phyloP scores from a whole-genome alignment of 2,888 invertebrate species.

The Synergus laeviventris region DNA sequence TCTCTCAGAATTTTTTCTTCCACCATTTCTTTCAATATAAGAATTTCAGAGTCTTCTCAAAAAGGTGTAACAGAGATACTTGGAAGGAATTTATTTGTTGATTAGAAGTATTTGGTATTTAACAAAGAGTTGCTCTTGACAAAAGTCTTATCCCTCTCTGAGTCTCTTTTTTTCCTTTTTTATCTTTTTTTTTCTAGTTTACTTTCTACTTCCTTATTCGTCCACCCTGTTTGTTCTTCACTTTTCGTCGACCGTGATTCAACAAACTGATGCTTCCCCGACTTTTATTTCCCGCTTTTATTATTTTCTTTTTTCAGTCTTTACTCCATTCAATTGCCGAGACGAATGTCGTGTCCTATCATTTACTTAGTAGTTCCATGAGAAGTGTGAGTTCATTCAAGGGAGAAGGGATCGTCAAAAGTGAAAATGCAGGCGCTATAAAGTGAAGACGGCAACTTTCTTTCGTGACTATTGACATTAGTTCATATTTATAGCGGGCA shows the following conservation, averaged over 20 bases:
- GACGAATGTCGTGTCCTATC: slow-evolving; percentile 2
- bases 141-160: not conserved
- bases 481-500: not conserved
- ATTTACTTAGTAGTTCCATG: not conserved
- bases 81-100: too few relatives aligned
- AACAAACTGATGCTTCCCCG: not conserved
- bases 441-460: not conserved
- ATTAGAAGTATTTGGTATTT: too few relatives aligned
- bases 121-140: not conserved
- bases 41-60: too few relatives aligned
- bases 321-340: not conserved
- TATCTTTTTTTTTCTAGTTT: not conserved
- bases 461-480: slow-evolving; percentile 14
- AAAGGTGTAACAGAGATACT: too few relatives aligned
- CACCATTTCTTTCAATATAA: not conserved
- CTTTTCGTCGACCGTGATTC: not conserved
- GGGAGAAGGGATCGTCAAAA: not conserved
- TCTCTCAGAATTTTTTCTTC: not conserved
- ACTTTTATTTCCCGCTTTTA: slow-evolving; percentile 2
- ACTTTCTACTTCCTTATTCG: not conserved
- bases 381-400: slow-evolving; percentile 15
- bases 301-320: not conserved
- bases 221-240: not conserved
- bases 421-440: not conserved
- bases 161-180: not conserved